Conservation (phyloP, 2,113 vertebrate genomes). For the Sturnus vulgaris region DNA sequence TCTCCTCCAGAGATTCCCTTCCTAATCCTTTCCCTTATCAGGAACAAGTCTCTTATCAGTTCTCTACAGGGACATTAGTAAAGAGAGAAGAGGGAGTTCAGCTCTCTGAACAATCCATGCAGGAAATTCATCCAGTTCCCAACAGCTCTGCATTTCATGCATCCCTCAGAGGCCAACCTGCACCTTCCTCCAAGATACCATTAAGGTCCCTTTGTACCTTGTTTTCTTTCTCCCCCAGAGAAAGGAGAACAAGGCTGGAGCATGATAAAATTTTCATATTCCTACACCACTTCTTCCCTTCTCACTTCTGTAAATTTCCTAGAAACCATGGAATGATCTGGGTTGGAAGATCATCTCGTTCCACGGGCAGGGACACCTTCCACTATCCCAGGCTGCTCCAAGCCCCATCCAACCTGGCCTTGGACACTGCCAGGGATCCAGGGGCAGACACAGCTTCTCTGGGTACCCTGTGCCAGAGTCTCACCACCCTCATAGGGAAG, state of each 20-base stretch:
- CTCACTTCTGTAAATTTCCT: not conserved
- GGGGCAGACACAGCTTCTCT: not conserved
- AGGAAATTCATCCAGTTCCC: not conserved
- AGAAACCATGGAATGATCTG: not conserved
- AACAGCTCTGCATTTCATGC: not conserved
- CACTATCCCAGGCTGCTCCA: not conserved
- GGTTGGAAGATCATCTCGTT: not conserved
- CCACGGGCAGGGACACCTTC: not conserved
- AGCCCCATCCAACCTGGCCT: accelerated
- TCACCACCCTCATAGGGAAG: accelerated
- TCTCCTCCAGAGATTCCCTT: not conserved
- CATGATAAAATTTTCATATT: accelerated
- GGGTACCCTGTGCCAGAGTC: accelerated
- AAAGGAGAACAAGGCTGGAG: not conserved
- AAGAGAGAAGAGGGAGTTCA: not conserved
- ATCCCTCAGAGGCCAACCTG: not conserved
- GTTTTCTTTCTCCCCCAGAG: not conserved
- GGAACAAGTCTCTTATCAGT: not conserved
- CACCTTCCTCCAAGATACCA: not conserved
- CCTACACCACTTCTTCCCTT: not conserved
- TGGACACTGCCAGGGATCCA: not conserved
- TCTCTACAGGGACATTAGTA: not conserved
- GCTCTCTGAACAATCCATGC: not conserved
- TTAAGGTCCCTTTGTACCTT: not conserved
- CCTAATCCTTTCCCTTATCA: not conserved